These are phyloP conservation scores for Pseudanteris insignis DNA, from an alignment of 2,888 invertebrate species.

Conservation along the genomic window DNA sequence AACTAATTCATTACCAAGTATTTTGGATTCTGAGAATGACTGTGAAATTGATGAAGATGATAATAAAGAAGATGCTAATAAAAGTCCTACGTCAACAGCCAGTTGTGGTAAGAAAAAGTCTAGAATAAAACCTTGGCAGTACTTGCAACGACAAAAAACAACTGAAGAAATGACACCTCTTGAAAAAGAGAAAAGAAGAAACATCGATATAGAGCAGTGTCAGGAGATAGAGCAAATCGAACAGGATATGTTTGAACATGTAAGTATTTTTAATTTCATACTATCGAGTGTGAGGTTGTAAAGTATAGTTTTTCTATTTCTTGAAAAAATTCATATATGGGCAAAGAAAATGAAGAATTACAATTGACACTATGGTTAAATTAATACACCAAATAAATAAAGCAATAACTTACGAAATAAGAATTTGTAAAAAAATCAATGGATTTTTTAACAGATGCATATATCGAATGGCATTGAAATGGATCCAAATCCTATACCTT, in stretches of 20 bases:
- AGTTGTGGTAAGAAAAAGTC: constrained; percentile 59
- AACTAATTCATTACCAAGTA: constrained; percentile 84
- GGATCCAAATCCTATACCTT: constrained; percentile 63
- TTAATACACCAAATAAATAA: no score
- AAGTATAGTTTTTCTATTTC: no score
- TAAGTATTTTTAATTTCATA: constrained; percentile 5
- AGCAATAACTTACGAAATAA: no score
- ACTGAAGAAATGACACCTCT: constrained; percentile 63
- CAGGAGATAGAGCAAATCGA: constrained; percentile 20
- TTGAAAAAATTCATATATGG: no score
- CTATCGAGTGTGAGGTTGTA: no score
- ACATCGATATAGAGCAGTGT: constrained; percentile 22
- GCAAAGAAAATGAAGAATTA: no score
- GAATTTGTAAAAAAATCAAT: no score
- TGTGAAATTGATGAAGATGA: constrained; percentile 65
- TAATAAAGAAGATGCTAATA: constrained; percentile 69
- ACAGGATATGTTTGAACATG: constrained; percentile 21
- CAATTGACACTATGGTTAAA: no score
- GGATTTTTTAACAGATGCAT: constrained; percentile 48
- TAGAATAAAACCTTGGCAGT: constrained; percentile 60
- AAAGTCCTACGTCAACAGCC: constrained; percentile 74
- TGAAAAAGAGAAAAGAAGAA: constrained; percentile 50
- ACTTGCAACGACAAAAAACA: constrained; percentile 61
- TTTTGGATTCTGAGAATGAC: constrained; percentile 80
- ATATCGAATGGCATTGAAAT: constrained; percentile 58